Conservation (phyloP, 92 coral and sea anemone genomes). For the Virgularia gustaviana region DNA sequence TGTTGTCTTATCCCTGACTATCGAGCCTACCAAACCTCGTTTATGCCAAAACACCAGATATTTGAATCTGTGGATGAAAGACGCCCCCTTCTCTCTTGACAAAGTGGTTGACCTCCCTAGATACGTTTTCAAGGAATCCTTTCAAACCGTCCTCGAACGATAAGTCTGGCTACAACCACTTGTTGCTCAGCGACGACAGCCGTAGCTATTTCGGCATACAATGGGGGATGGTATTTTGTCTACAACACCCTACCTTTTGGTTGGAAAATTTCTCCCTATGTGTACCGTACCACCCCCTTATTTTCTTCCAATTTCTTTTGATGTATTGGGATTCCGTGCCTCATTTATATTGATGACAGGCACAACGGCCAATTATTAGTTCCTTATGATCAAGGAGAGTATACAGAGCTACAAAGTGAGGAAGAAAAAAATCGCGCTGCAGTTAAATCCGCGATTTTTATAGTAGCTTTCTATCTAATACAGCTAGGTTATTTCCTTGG, state of each 20-base stretch:
- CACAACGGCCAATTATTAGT: slow-evolving; percentile 24
- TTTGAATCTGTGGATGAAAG: slow-evolving; percentile 31
- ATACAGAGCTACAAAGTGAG: not conserved
- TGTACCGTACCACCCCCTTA: slow-evolving; percentile 57
- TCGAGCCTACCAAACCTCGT: slow-evolving; percentile 49
- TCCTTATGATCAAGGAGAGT: not conserved
- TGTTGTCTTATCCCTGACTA: slow-evolving; percentile 44
- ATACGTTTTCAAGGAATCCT: not conserved
- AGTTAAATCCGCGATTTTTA: slow-evolving; percentile 17
- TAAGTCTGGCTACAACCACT: not conserved
- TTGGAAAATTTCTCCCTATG: too few species aligned
- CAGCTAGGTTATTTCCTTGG: slow-evolving; percentile 40
- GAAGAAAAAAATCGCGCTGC: slow-evolving; percentile 3
- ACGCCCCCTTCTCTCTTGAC: slow-evolving; percentile 23
- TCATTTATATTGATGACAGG: too few species aligned
- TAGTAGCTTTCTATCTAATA: slow-evolving; percentile 20
- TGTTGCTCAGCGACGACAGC: slow-evolving; percentile 1
- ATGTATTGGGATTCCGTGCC: slow-evolving; percentile 37
- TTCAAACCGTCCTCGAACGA: not conserved
- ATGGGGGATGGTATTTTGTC: slow-evolving; percentile 65
- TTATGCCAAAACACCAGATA: slow-evolving; percentile 1
- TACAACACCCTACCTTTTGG: too few species aligned
- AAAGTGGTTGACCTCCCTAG: not conserved
- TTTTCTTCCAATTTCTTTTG: slow-evolving; percentile 39
- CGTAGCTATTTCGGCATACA: slow-evolving; percentile 48